Evolutionary conservation across 1,140 invertebrate genomes (phyloP).

Genomic region (Cecropterus lyciades): DNA sequence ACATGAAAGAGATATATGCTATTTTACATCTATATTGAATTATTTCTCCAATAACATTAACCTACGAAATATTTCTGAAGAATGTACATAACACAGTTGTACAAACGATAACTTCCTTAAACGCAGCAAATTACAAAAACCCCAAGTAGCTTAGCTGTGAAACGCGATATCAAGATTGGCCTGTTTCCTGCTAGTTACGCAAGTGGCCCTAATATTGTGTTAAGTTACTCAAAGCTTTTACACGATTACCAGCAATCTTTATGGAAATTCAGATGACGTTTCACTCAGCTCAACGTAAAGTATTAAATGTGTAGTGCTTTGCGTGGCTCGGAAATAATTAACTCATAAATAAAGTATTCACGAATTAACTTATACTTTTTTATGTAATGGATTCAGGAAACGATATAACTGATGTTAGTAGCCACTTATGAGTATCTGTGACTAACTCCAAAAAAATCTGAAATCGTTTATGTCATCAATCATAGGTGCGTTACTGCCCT

Average conservation of each 20-base stretch:
- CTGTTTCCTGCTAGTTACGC: constrained; percentile 16
- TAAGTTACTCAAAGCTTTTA: constrained; percentile 3
- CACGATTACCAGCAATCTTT: constrained; percentile 5
- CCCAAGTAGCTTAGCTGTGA: constrained; percentile 13
- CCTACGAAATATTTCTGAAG: too few species aligned
- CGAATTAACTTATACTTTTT: background rate
- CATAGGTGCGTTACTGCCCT: too few species aligned
- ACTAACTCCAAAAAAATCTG: too few species aligned
- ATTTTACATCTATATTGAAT: too few species aligned
- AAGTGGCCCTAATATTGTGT: constrained; percentile 16
- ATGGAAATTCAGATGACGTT: background rate
- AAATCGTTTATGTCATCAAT: too few species aligned
- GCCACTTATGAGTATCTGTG: too few species aligned
- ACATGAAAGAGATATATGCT: too few species aligned
- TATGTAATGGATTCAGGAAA: too few species aligned
- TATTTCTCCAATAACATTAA: too few species aligned
- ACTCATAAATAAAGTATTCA: background rate
- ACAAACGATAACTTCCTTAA: background rate
- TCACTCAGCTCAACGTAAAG: background rate
- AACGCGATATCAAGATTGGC: constrained; percentile 15
- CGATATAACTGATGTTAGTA: too few species aligned
- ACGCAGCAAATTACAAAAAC: constrained; percentile 12
- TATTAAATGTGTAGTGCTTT: background rate
- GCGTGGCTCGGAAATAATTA: background rate
- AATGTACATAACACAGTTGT: too few species aligned